Conservation (phyloP, 2,888 invertebrate species). For the Tetragnatha montana region DNA sequence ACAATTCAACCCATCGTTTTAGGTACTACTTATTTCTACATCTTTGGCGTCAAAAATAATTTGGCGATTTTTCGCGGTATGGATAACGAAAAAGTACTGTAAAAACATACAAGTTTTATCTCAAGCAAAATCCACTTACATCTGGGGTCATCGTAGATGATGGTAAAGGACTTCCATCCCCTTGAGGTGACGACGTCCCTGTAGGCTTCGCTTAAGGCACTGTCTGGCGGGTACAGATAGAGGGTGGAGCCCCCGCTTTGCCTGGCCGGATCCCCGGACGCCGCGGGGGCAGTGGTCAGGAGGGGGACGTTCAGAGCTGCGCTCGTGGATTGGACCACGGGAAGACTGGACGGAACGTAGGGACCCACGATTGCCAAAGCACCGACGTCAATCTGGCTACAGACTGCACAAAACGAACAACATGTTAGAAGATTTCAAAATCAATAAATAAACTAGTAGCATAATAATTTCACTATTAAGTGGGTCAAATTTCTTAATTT, state of each 20-base stretch:
- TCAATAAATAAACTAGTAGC: not conserved
- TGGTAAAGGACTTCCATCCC: conserved; percentile 89
- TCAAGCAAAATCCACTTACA: conserved; percentile 74
- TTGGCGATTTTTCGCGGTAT: no score
- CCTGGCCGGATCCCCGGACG: conserved; percentile 74
- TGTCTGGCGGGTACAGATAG: conserved; percentile 86
- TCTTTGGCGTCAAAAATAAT: no score
- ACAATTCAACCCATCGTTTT: no score
- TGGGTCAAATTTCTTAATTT: no score
- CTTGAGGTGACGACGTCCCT: conserved; percentile 73
- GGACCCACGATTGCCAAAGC: conserved; percentile 91
- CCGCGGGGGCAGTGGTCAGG: conserved; percentile 88
- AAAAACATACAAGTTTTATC: not conserved
- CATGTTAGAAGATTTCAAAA: not conserved
- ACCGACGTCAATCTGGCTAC: conserved; percentile 86
- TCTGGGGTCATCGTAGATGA: conserved; percentile 92
- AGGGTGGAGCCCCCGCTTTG: conserved; percentile 81
- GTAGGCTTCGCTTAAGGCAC: conserved; percentile 84
- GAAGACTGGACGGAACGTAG: conserved; percentile 81
- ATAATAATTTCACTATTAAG: no score
- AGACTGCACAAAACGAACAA: conserved; percentile 80
- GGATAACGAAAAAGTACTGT: no score
- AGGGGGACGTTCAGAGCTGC: conserved; percentile 90
- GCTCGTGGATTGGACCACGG: conserved; percentile 88
- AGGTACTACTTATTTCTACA: no score